Percentiles rank a stretch among this genome's conserved stretches.
phyloP scores from a whole-genome alignment of 2,113 vertebrate genomes.

The Indicator indicator region DNA sequence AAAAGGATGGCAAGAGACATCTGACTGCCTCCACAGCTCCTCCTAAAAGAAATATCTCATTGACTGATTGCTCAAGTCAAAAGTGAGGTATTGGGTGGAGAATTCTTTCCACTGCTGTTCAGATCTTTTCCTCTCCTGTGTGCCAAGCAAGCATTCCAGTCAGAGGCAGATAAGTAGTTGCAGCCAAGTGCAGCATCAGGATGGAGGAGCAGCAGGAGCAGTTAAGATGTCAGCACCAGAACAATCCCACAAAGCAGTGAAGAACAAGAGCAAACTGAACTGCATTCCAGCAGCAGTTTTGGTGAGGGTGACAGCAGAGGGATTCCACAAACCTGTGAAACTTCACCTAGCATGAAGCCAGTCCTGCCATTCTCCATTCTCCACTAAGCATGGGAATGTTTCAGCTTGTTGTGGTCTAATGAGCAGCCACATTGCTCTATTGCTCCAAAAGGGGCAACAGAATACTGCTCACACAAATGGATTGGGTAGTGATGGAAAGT shows the following conservation, averaged over 20 bases:
- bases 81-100: not conserved
- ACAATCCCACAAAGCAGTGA: not conserved
- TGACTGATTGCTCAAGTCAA: not conserved
- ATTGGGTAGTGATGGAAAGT: no score
- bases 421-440: no score
- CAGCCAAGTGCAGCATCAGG: not conserved
- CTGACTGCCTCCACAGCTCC: not conserved
- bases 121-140: fast-evolving
- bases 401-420: not conserved
- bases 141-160: not conserved
- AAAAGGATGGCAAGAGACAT: not conserved
- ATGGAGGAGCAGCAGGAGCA: not conserved
- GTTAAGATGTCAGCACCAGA: not conserved
- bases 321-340: not conserved
- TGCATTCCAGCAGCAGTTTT: not conserved
- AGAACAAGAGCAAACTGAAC: not conserved
- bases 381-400: not conserved
- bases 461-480: no score
- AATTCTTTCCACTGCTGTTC: not conserved
- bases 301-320: not conserved
- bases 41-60: not conserved
- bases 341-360: not conserved
- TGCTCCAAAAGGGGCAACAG: no score
- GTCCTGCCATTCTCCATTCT: not conserved
- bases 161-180: not conserved